phyloP scores from a whole-genome alignment of 2,113 vertebrate genomes.

The Synodontis membranacea region DNA sequence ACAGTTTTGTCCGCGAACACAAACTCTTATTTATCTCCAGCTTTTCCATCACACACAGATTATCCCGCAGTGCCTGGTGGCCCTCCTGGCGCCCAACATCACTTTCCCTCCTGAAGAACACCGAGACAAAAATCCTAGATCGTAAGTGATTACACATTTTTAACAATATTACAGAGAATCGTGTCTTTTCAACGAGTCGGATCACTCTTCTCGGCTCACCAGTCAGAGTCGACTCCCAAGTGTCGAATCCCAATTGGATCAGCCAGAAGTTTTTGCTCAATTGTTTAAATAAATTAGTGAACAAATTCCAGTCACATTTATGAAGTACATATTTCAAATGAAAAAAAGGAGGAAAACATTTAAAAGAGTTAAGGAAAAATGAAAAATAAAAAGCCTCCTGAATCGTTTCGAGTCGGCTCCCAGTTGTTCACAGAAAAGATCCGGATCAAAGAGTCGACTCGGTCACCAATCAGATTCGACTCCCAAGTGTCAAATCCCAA shows the following conservation, averaged over 20 bases:
- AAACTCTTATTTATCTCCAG: not conserved
- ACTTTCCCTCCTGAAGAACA: constrained; percentile 84
- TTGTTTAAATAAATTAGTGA: too few relatives aligned
- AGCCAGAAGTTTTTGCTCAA: not conserved
- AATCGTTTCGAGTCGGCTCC: not conserved
- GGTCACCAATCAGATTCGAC: too few relatives aligned
- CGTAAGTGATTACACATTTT: constrained; percentile 68
- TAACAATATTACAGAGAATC: not conserved
- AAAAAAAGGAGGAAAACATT: too few relatives aligned
- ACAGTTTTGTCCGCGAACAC: too few relatives aligned
- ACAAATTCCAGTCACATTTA: too few relatives aligned
- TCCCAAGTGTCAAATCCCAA: too few relatives aligned
- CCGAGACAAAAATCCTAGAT: constrained; percentile 84
- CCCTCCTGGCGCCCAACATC: constrained; percentile 88
- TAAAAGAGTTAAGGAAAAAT: not conserved
- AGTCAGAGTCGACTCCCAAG: not conserved
- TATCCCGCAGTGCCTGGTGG: constrained; percentile 79
- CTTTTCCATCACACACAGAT: constrained; percentile 59
- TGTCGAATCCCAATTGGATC: not conserved
- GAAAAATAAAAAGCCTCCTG: not conserved
- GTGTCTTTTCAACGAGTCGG: not conserved
- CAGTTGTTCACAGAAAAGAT: not conserved
- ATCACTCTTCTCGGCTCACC: not conserved
- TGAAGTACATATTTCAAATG: too few relatives aligned
- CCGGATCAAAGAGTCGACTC: not conserved